Evolutionary conservation across 2,113 vertebrate genomes (phyloP).

Genomic region (Heloderma charlesbogerti): DNA sequence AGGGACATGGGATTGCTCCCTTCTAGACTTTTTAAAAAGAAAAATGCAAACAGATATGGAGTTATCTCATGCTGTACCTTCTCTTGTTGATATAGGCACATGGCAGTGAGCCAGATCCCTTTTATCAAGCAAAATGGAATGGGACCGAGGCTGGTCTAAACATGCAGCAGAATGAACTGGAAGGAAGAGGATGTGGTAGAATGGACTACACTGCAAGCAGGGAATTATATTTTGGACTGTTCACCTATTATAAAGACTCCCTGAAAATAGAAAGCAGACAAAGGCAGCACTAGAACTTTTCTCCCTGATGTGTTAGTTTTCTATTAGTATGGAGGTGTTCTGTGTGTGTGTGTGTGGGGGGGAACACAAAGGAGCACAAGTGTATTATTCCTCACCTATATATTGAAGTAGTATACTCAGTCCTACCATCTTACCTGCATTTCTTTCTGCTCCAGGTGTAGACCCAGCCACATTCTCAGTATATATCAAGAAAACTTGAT

Average conservation of each 20-base stretch:
- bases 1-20: too few species aligned
- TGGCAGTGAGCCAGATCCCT: too few species aligned
- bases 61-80: too few species aligned
- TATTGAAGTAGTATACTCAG: not conserved
- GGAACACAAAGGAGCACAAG: not conserved
- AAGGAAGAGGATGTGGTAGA: too few species aligned
- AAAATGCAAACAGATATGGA: too few species aligned
- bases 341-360: too few species aligned
- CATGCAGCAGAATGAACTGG: too few species aligned
- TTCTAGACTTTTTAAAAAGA: too few species aligned
- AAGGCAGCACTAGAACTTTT: not conserved
- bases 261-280: not conserved
- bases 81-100: too few species aligned
- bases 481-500: not conserved
- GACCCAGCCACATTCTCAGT: not conserved
- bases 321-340: not conserved
- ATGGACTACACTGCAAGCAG: not conserved
- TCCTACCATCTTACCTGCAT: too few species aligned
- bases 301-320: not conserved
- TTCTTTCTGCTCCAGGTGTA: not conserved
- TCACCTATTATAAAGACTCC: not conserved
- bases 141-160: too few species aligned
- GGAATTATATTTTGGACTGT: not conserved
- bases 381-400: not conserved
- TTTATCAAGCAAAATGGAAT: too few species aligned